Percentiles rank a stretch among this genome's conserved stretches.
Evolutionary conservation across 2,888 invertebrate species (phyloP).

Genomic region (Melanchra persicariae): DNA sequence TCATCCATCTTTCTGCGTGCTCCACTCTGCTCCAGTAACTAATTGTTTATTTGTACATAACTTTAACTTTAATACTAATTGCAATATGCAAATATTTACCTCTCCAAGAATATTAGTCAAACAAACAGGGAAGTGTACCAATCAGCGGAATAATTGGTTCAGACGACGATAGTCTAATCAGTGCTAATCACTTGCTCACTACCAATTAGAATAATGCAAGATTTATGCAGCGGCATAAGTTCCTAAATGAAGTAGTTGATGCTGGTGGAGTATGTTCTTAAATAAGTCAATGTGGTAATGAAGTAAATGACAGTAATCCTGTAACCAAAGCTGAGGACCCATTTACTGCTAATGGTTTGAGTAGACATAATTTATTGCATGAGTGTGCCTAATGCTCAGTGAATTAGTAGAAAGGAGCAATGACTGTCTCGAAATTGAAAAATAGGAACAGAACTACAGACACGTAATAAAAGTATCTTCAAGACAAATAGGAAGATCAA

Average conservation of each 20-base stretch:
- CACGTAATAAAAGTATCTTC: not conserved
- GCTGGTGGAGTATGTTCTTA: not conserved
- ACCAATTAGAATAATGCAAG: slow-evolving; percentile 56
- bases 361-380: not conserved
- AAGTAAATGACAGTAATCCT: slow-evolving; percentile 15
- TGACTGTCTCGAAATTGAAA: not conserved
- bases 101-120: slow-evolving; percentile 24
- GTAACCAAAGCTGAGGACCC: not conserved
- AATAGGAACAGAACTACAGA: not conserved
- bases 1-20: not conserved
- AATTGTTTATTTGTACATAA: slow-evolving; percentile 12
- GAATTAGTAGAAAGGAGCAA: not conserved
- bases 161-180: slow-evolving; percentile 31
- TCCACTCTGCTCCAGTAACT: not conserved
- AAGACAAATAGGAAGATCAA: not conserved
- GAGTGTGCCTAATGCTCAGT: not conserved
- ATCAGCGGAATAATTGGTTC: slow-evolving; percentile 54
- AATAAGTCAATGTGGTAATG: slow-evolving; percentile 5
- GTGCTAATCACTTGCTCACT: slow-evolving; percentile 48
- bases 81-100: slow-evolving; percentile 19
- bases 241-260: slow-evolving; percentile 28
- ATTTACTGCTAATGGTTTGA: not conserved
- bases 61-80: slow-evolving; percentile 22
- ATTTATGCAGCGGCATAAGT: slow-evolving; percentile 48
- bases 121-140: slow-evolving; percentile 53